phyloP scores from a whole-genome alignment of 2,797 vertebrate species.

The Melanotaenia parkinsoni region DNA sequence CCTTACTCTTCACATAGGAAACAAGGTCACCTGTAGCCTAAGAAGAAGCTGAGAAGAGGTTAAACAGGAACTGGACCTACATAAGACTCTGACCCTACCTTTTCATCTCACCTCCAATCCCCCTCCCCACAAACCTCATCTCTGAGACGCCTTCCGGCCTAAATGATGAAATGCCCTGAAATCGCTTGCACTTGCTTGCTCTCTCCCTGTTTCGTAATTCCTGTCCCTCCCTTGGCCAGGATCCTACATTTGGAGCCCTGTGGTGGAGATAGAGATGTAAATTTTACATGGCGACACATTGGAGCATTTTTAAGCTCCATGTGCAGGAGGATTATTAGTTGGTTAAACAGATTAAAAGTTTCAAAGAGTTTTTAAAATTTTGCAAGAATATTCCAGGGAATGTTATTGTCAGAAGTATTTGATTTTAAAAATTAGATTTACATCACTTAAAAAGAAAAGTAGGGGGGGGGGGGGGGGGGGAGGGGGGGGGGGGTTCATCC shows the following conservation, averaged over 20 bases:
- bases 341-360: constrained; percentile 22
- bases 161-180: constrained; percentile 78
- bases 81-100: constrained; percentile 40
- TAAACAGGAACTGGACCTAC: constrained; percentile 40
- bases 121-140: constrained; percentile 26
- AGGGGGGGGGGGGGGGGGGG: too few relatives aligned
- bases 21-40: constrained; percentile 48
- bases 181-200: constrained; percentile 37
- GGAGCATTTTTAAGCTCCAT: constrained; percentile 11
- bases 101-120: constrained; percentile 7
- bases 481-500: too few relatives aligned
- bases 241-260: constrained; percentile 35
- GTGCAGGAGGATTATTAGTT: constrained; percentile 1
- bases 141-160: constrained; percentile 40
- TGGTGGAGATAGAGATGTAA: constrained; percentile 52
- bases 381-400: constrained; percentile 6
- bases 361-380: constrained; percentile 15
- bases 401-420: constrained; percentile 5
- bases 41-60: constrained; percentile 34
- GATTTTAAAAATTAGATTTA: constrained; percentile 14
- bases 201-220: constrained; percentile 26
- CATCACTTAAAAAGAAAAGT: too few relatives aligned
- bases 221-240: constrained; percentile 44
- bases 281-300: constrained; percentile 52
- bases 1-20: constrained; percentile 29